These are phyloP conservation scores for Stegophylla sp. DNA, from an alignment of 2,888 invertebrate species.

Conservation along the genomic window DNA sequence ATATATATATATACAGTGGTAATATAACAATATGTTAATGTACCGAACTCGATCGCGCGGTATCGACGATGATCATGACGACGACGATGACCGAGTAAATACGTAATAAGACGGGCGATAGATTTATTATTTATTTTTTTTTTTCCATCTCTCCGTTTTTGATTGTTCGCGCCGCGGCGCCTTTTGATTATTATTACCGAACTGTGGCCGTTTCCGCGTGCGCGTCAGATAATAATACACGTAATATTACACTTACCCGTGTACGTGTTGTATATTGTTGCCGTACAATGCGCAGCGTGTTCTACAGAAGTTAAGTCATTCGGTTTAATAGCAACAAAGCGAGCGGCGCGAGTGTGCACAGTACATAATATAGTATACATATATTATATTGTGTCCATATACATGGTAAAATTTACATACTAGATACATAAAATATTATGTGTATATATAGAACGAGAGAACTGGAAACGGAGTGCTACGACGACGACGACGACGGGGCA, in stretches of 20 bases:
- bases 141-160: too few relatives aligned
- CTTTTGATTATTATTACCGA: constrained; percentile 28
- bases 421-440: neutral
- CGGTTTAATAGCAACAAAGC: constrained; percentile 37
- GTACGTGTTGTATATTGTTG: neutral
- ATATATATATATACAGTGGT: too few relatives aligned
- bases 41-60: too few relatives aligned
- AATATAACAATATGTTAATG: too few relatives aligned
- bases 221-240: neutral
- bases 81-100: constrained; percentile 3
- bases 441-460: neutral
- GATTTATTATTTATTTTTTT: too few relatives aligned
- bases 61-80: too few relatives aligned
- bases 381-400: neutral
- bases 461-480: neutral
- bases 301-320: constrained; percentile 53
- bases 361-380: neutral
- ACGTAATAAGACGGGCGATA: neutral
- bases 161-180: constrained; percentile 20
- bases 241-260: too few relatives aligned
- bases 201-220: constrained; percentile 17
- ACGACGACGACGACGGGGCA: neutral
- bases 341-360: neutral
- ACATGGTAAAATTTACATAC: too few relatives aligned
- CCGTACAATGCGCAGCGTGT: neutral